Percentiles rank a stretch among this genome's conserved stretches.
Evolutionary conservation across 2,113 vertebrate species (phyloP).

Genomic region (Dicrurus megarhynchus): DNA sequence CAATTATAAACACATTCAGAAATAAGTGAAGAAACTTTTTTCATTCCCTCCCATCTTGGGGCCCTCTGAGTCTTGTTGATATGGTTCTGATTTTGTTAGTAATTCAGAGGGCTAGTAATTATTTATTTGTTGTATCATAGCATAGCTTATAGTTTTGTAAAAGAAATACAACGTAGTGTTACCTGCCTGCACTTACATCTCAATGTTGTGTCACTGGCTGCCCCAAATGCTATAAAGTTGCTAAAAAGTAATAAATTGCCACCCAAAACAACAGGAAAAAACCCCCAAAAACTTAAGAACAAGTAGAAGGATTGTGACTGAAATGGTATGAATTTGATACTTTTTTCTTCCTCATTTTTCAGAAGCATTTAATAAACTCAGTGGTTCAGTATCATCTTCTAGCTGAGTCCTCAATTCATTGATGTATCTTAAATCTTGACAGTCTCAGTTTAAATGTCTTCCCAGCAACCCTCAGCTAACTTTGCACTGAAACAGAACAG

Average conservation of each 20-base stretch:
- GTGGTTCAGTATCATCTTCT: not conserved
- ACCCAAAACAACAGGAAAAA: not conserved
- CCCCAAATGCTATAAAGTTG: fast-evolving
- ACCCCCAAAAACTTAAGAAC: not conserved
- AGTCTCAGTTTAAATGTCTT: not conserved
- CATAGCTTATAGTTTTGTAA: not conserved
- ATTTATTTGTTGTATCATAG: not conserved
- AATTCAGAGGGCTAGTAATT: not conserved
- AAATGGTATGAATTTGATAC: not conserved
- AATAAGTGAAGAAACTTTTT: not conserved
- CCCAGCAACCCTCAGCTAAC: not conserved
- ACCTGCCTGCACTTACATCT: not conserved
- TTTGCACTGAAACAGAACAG: not conserved
- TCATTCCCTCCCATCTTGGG: not conserved
- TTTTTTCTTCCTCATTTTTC: not conserved
- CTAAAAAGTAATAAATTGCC: not conserved
- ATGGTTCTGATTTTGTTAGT: not conserved
- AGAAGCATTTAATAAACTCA: not conserved
- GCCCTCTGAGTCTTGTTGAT: not conserved
- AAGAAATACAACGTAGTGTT: not conserved
- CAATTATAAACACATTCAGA: not conserved
- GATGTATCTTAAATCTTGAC: not conserved
- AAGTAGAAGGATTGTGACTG: not conserved
- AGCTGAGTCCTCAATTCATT: not conserved
- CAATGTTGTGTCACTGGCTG: not conserved